phyloP scores from a whole-genome alignment of 2,888 invertebrate species.

The Chloroclysta siterata region DNA sequence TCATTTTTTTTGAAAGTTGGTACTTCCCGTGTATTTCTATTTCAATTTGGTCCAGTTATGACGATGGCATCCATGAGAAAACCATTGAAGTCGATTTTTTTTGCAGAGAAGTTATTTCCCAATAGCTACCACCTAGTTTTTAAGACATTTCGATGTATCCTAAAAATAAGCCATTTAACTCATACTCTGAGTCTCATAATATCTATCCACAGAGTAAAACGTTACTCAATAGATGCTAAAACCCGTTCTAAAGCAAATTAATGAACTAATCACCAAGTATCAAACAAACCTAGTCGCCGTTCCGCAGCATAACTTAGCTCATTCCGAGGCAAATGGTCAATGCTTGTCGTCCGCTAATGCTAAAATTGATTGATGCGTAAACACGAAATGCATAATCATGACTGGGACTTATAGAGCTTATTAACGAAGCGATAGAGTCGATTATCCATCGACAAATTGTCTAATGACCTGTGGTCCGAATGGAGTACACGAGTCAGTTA shows the following conservation, averaged over 20 bases:
- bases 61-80: too few relatives aligned
- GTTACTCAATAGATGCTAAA: too few relatives aligned
- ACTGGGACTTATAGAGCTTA: constrained; percentile 4
- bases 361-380: constrained; percentile 33
- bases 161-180: too few relatives aligned
- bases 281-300: constrained; percentile 11
- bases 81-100: too few relatives aligned
- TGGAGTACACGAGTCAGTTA: constrained; percentile 5
- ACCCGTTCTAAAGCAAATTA: not conserved
- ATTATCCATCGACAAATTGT: constrained; percentile 6
- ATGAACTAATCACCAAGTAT: not conserved
- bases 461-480: not conserved
- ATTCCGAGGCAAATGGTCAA: constrained; percentile 29
- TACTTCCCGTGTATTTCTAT: too few relatives aligned
- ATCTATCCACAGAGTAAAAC: too few relatives aligned
- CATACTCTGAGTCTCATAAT: too few relatives aligned
- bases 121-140: too few relatives aligned
- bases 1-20: too few relatives aligned
- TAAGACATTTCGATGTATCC: too few relatives aligned
- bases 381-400: constrained; percentile 18
- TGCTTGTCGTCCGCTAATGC: constrained; percentile 28
- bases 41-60: too few relatives aligned
- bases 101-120: too few relatives aligned
- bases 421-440: not conserved
- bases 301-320: constrained; percentile 23